A percentile compares a stretch with the other conserved stretches of the same genome.
Evolutionary conservation across 2,113 vertebrate species (phyloP).

Genomic region (Tretioscincus oriximinensis): DNA sequence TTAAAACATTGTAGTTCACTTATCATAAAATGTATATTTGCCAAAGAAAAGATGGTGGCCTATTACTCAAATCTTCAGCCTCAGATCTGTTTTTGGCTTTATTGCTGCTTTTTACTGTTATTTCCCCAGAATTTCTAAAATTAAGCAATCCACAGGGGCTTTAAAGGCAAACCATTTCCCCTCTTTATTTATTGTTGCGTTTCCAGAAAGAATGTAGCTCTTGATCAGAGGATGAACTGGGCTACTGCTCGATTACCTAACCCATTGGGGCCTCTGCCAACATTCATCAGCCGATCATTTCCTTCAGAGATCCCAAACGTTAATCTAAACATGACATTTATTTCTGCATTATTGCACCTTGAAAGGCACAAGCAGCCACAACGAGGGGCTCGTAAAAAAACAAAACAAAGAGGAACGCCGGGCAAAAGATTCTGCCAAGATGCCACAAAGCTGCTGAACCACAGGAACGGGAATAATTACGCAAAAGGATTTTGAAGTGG

Average conservation of each 20-base stretch:
- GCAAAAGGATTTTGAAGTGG: constrained; percentile 55
- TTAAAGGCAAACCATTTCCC: not conserved
- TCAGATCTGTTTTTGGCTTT: not conserved
- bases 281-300: constrained; percentile 19
- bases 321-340: constrained; percentile 27
- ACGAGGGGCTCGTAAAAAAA: constrained; percentile 26
- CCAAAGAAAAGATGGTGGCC: not conserved
- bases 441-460: constrained; percentile 38
- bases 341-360: constrained; percentile 7
- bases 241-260: constrained; percentile 13
- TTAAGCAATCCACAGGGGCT: not conserved
- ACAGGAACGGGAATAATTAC: constrained; percentile 40
- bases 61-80: not conserved
- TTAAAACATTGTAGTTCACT: not conserved
- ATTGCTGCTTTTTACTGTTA: not conserved
- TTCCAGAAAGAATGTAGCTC: not conserved
- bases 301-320: not conserved
- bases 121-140: constrained; percentile 1
- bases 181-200: constrained; percentile 6
- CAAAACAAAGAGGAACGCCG: constrained; percentile 17
- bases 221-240: constrained; percentile 9
- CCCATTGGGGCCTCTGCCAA: constrained; percentile 7
- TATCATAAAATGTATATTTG: constrained; percentile 23
- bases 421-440: constrained; percentile 29
- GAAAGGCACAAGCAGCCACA: constrained; percentile 17